phyloP scores from a whole-genome alignment of 2,888 invertebrate species.

The Taenaris catops region DNA sequence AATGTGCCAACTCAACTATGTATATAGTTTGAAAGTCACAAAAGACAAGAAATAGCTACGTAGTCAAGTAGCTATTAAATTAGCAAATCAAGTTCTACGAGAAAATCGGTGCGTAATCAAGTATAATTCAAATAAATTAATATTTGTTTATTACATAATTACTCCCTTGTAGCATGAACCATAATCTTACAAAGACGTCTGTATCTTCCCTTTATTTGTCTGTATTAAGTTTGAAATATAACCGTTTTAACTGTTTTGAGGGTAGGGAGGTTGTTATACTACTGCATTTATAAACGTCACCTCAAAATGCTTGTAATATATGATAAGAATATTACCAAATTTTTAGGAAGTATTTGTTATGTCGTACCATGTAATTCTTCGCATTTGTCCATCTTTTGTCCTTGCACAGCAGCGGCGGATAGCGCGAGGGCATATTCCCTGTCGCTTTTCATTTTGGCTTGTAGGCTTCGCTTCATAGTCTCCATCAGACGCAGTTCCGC shows the following conservation, averaged over 20 bases:
- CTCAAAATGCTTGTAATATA: too few relatives aligned
- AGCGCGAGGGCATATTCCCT: constrained; percentile 94
- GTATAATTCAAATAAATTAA: constrained; percentile 14
- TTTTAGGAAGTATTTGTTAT: too few relatives aligned
- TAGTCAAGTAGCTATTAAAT: constrained; percentile 10
- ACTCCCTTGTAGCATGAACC: too few relatives aligned
- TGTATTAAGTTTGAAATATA: background rate
- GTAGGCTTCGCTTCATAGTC: constrained; percentile 92
- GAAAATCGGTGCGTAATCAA: constrained; percentile 9
- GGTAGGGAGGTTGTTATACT: constrained; percentile 5
- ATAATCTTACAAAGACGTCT: too few relatives aligned
- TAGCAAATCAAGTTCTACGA: constrained; percentile 19
- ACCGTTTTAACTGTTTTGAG: constrained; percentile 1
- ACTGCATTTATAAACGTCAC: too few relatives aligned
- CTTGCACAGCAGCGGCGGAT: constrained; percentile 88
- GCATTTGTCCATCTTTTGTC: constrained; percentile 89
- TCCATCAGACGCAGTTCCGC: constrained; percentile 95
- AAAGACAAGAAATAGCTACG: too few relatives aligned
- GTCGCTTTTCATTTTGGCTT: constrained; percentile 94
- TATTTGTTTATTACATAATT: constrained; percentile 8
- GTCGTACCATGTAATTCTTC: constrained; percentile 83
- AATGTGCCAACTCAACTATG: too few relatives aligned
- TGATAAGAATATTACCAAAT: too few relatives aligned
- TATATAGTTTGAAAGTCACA: too few relatives aligned
- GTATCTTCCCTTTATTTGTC: constrained; percentile 1